Percentiles rank a stretch among this genome's conserved stretches.
These are phyloP conservation scores for Ptilodon capucinus DNA, from an alignment of 2,888 invertebrate genomes.

Conservation along the genomic window DNA sequence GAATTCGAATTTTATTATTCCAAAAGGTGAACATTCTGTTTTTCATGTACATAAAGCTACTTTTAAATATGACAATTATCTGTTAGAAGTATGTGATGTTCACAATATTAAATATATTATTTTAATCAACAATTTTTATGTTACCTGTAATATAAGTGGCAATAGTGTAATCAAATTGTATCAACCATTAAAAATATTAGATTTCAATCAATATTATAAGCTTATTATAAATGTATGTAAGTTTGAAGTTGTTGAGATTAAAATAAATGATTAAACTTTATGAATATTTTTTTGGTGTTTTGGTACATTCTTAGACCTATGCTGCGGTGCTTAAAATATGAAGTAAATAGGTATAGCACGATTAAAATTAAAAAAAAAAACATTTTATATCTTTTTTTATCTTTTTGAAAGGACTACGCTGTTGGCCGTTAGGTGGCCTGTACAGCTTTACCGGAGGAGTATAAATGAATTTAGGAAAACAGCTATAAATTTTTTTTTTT, in stretches of 20 bases:
- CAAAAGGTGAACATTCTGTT: slow-evolving; percentile 50
- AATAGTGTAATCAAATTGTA: slow-evolving; percentile 58
- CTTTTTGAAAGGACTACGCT: too few relatives aligned
- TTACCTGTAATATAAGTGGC: slow-evolving; percentile 39
- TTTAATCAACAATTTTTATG: slow-evolving; percentile 54
- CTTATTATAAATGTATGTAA: slow-evolving; percentile 67
- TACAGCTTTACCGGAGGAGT: too few relatives aligned
- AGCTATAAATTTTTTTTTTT: neutral
- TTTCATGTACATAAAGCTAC: slow-evolving; percentile 53
- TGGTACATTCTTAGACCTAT: too few relatives aligned
- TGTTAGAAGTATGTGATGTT: slow-evolving; percentile 48
- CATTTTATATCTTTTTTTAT: too few relatives aligned
- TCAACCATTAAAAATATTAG: slow-evolving; percentile 55
- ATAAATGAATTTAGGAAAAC: neutral
- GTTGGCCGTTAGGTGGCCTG: too few relatives aligned
- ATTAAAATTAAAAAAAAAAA: too few relatives aligned
- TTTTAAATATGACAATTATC: slow-evolving; percentile 60
- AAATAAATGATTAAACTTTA: slow-evolving; percentile 1
- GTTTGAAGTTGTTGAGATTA: slow-evolving; percentile 53
- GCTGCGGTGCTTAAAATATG: too few relatives aligned
- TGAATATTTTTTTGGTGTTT: too few relatives aligned
- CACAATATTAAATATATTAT: slow-evolving; percentile 48
- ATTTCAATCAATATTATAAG: slow-evolving; percentile 37
- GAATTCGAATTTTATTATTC: slow-evolving; percentile 66
- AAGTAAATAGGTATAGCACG: too few relatives aligned